phyloP scores from a whole-genome alignment of 2,113 vertebrate species.

The Cervus canadensis region DNA sequence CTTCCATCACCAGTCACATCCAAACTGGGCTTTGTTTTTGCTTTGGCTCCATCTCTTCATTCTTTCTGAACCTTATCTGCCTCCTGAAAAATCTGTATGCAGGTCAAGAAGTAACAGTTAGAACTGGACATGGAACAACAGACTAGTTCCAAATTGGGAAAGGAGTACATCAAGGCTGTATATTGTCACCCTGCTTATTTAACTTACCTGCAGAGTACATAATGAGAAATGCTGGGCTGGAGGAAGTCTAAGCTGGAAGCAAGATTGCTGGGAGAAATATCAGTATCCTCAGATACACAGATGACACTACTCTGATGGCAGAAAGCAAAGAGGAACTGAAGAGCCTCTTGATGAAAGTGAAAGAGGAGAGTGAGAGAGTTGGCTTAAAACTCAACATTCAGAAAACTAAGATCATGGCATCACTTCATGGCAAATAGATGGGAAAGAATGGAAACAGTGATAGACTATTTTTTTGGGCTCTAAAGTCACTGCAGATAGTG shows the following conservation, averaged over 20 bases:
- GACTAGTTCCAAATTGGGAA: not conserved
- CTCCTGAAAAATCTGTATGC: not conserved
- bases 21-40: not conserved
- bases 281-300: not conserved
- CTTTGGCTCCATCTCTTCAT: not conserved
- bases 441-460: not conserved
- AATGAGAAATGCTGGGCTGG: not conserved
- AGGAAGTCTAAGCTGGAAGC: not conserved
- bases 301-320: not conserved
- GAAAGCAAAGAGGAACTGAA: not conserved
- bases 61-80: not conserved
- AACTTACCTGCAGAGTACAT: not conserved
- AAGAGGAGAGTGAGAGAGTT: not conserved
- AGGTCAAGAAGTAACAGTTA: not conserved
- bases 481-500: not conserved
- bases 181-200: not conserved
- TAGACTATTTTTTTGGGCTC: not conserved
- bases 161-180: not conserved
- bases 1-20: not conserved
- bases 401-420: not conserved
- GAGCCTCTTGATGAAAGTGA: not conserved
- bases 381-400: not conserved
- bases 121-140: not conserved
- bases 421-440: not conserved
- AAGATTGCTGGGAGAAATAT: not conserved